phyloP scores from a whole-genome alignment of 2,888 invertebrate genomes.

The Cataglyphis altisquamis region DNA sequence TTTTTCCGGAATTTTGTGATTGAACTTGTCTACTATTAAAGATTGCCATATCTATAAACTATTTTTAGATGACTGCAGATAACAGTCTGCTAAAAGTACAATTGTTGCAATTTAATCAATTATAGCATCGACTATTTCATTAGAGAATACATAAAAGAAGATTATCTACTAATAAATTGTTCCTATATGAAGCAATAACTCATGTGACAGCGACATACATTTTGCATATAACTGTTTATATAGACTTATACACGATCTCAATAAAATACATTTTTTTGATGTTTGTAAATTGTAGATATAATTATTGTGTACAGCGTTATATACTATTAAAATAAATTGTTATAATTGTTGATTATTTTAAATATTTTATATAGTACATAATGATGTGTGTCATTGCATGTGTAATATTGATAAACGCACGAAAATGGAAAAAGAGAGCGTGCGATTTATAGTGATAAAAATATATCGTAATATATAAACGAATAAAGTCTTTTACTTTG shows the following conservation, averaged over 20 bases:
- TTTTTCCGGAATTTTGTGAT: conserved; percentile 7
- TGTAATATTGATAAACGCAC: no score
- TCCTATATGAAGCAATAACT: conserved; percentile 5
- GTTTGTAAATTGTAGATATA: not conserved
- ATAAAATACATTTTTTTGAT: not conserved
- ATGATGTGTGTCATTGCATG: not conserved
- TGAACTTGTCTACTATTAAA: not conserved
- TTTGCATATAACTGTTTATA: conserved; percentile 1
- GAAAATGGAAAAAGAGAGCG: no score
- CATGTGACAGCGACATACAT: not conserved
- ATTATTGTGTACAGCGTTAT: not conserved
- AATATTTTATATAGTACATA: not conserved
- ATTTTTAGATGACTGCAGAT: conserved; percentile 7
- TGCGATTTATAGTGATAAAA: no score
- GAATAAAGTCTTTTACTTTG: no score
- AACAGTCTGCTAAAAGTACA: conserved; percentile 29
- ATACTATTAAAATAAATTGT: not conserved
- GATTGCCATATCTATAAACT: not conserved
- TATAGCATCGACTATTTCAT: not conserved
- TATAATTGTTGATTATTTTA: not conserved
- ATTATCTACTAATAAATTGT: conserved; percentile 18
- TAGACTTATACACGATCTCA: not conserved
- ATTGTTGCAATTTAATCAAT: conserved; percentile 19
- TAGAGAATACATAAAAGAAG: conserved; percentile 1
- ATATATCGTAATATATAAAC: no score